phyloP scores from a whole-genome alignment of 2,113 vertebrate species.

The Pseudois nayaur region DNA sequence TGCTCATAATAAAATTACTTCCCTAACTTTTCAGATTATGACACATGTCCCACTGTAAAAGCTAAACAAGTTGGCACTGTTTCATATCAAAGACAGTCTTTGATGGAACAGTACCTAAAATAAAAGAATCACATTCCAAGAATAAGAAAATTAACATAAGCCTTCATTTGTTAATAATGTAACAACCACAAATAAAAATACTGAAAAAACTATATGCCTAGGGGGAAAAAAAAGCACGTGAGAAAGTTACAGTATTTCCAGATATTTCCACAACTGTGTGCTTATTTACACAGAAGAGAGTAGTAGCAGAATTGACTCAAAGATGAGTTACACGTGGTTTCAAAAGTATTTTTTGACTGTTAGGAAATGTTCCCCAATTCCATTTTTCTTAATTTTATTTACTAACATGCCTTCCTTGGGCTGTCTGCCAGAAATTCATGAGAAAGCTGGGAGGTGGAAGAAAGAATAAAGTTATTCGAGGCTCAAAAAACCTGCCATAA shows the following conservation, averaged over 20 bases:
- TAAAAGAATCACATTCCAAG: constrained; percentile 28
- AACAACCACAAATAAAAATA: neutral
- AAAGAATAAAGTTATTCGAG: constrained; percentile 28
- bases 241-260: constrained; percentile 10
- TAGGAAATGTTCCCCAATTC: constrained; percentile 28
- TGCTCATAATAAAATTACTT: constrained; percentile 50
- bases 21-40: constrained; percentile 30
- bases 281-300: neutral
- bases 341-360: neutral
- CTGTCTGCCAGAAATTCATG: neutral
- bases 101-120: constrained; percentile 9
- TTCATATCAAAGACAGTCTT: neutral
- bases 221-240: neutral
- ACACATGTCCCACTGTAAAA: constrained; percentile 21
- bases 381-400: constrained; percentile 37
- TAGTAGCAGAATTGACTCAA: constrained; percentile 24
- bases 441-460: neutral
- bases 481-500: neutral
- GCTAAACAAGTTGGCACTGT: constrained; percentile 17
- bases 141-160: constrained; percentile 32
- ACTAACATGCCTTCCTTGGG: neutral
- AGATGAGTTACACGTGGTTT: constrained; percentile 17
- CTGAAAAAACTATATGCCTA: constrained; percentile 33
- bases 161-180: neutral
- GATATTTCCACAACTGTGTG: neutral